Conservation (phyloP, 2,113 vertebrate species). For the Caracal caracal region DNA sequence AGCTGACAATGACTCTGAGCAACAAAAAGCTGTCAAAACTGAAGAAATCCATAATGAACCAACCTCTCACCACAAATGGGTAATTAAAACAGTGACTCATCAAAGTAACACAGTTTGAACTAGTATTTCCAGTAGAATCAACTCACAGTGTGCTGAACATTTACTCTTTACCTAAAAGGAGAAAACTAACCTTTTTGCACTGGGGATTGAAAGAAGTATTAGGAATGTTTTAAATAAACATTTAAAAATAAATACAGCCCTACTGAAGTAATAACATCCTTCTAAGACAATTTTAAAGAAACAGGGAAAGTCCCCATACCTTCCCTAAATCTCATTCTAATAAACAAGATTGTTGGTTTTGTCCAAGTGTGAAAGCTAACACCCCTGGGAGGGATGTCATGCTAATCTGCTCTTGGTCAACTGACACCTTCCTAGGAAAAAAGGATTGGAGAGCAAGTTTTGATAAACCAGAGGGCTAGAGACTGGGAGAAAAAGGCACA, state of each 20-base stretch:
- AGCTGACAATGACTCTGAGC: constrained; percentile 83
- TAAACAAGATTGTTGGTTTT: constrained; percentile 49
- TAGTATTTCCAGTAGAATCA: constrained; percentile 81
- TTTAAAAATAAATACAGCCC: constrained; percentile 39
- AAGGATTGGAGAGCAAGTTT: constrained; percentile 17
- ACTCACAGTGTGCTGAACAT: constrained; percentile 71
- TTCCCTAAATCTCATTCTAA: constrained; percentile 16
- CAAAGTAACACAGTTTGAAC: constrained; percentile 79
- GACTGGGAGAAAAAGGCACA: background rate
- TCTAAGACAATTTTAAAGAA: constrained; percentile 28
- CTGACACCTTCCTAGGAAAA: constrained; percentile 21
- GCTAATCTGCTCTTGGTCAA: constrained; percentile 18
- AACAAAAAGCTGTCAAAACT: constrained; percentile 85
- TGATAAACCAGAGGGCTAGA: constrained; percentile 39
- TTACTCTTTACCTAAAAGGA: constrained; percentile 70
- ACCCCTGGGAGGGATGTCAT: background rate
- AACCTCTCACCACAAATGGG: constrained; percentile 82
- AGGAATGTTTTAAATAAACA: constrained; percentile 35
- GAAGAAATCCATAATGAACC: constrained; percentile 81
- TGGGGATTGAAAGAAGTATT: constrained; percentile 16
- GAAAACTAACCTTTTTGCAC: constrained; percentile 47
- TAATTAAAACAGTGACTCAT: constrained; percentile 87
- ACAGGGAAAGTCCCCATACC: background rate
- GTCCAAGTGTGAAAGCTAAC: constrained; percentile 52
- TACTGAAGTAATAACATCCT: background rate